Evolutionary conservation across 1,140 invertebrate species (phyloP).

Genomic region (Colletes latitarsis): DNA sequence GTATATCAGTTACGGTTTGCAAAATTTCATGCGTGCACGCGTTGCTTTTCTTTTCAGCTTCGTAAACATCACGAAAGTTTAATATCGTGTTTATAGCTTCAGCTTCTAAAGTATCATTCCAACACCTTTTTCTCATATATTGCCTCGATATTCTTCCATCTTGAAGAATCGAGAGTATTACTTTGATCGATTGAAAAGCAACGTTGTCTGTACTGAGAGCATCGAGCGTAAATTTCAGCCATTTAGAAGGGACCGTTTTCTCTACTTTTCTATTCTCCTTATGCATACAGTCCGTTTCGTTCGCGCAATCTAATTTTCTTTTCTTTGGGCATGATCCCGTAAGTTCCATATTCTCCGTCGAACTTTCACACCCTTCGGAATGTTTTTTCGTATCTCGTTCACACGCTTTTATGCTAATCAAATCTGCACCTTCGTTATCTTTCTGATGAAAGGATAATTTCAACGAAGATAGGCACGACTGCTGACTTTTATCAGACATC

Average conservation of each 20-base stretch:
- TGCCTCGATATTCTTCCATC: background rate
- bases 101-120: constrained; percentile 46
- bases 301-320: background rate
- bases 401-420: too few relatives aligned
- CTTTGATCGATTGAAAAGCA: constrained; percentile 29
- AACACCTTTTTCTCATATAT: constrained; percentile 27
- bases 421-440: background rate
- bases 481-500: background rate
- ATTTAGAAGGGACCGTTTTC: constrained; percentile 23
- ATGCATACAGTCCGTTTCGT: background rate
- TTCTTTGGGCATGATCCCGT: background rate
- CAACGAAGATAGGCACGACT: background rate
- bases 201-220: background rate
- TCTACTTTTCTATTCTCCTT: background rate
- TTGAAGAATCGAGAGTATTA: constrained; percentile 32
- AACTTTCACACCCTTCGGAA: background rate
- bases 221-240: constrained; percentile 36
- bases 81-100: constrained; percentile 45
- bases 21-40: constrained; percentile 31
- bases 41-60: constrained; percentile 20
- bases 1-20: background rate
- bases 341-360: background rate
- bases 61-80: constrained; percentile 39
- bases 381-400: background rate
- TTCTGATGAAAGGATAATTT: background rate